Conservation (phyloP, 2,888 invertebrate genomes). For the Abrostola tripartita region DNA sequence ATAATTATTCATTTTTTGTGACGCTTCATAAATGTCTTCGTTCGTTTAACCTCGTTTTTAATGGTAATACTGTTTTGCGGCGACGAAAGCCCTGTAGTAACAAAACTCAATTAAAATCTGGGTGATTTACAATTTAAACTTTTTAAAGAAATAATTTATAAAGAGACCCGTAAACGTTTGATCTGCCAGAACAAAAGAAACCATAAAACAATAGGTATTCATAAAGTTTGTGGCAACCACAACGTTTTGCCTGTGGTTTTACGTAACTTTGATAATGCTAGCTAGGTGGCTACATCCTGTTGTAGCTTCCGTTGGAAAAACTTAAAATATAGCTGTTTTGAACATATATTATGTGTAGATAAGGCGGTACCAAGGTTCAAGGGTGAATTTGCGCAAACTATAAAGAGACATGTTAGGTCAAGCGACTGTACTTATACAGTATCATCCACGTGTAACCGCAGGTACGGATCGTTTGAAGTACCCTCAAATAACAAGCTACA, state of each 20-base stretch:
- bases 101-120: too few species aligned
- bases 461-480: conserved; percentile 12
- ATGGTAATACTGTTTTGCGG: too few species aligned
- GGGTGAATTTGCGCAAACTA: conserved; percentile 4
- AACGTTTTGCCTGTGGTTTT: too few species aligned
- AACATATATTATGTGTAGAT: neutral
- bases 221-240: conserved; percentile 12
- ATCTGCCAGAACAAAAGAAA: neutral
- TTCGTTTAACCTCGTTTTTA: too few species aligned
- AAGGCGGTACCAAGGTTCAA: conserved; percentile 11
- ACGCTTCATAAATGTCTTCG: neutral
- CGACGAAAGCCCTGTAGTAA: too few species aligned
- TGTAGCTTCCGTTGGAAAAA: neutral
- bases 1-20: neutral
- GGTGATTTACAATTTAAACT: too few species aligned
- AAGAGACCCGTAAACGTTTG: neutral
- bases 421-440: neutral
- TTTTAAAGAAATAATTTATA: neutral
- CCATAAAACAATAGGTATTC: neutral
- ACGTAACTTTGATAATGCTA: conserved; percentile 11
- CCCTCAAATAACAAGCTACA: conserved; percentile 17
- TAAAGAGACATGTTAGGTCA: conserved; percentile 1
- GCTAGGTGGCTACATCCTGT: neutral
- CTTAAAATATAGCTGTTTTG: neutral
- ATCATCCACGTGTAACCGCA: conserved; percentile 5